These are phyloP conservation scores for Manduca sexta DNA, from an alignment of 1,140 invertebrate genomes.

Conservation along the genomic window DNA sequence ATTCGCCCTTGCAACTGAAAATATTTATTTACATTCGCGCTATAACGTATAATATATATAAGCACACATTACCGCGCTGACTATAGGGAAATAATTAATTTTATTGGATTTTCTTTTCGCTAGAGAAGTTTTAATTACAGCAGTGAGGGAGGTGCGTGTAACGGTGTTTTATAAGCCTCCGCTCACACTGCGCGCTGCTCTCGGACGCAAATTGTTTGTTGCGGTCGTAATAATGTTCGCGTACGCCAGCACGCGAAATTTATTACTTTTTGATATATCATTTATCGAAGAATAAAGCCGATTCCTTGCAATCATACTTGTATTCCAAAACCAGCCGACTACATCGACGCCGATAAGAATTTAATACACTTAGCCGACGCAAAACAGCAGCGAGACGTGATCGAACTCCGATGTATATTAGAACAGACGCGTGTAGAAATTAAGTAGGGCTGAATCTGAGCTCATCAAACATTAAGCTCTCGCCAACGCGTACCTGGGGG, in stretches of 20 bases:
- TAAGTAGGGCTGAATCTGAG: slow-evolving; percentile 52
- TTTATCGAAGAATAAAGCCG: slow-evolving; percentile 18
- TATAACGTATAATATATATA: slow-evolving; percentile 46
- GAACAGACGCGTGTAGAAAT: slow-evolving; percentile 45
- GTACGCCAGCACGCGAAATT: slow-evolving; percentile 12
- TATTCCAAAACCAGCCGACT: too few relatives aligned
- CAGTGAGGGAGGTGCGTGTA: slow-evolving; percentile 31
- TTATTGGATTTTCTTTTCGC: slow-evolving; percentile 58
- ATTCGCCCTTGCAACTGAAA: slow-evolving; percentile 48
- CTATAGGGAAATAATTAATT: slow-evolving; percentile 48
- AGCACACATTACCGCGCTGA: slow-evolving; percentile 34
- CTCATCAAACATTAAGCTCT: slow-evolving; percentile 67
- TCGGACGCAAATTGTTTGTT: slow-evolving; percentile 53
- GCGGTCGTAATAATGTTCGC: slow-evolving; percentile 50
- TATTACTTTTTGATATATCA: slow-evolving; percentile 23
- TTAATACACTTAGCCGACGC: slow-evolving; percentile 38
- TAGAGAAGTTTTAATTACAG: slow-evolving; percentile 58
- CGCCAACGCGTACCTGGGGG: slow-evolving; percentile 36
- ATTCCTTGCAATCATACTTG: not conserved
- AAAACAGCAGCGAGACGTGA: slow-evolving; percentile 41
- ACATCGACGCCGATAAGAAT: slow-evolving; percentile 1
- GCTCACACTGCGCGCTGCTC: slow-evolving; percentile 19
- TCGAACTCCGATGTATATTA: slow-evolving; percentile 23
- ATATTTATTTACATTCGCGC: slow-evolving; percentile 63
- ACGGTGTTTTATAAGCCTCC: slow-evolving; percentile 42